Evolutionary conservation across 2,113 vertebrate species (phyloP).

Genomic region (Microcebus ravelobensis): DNA sequence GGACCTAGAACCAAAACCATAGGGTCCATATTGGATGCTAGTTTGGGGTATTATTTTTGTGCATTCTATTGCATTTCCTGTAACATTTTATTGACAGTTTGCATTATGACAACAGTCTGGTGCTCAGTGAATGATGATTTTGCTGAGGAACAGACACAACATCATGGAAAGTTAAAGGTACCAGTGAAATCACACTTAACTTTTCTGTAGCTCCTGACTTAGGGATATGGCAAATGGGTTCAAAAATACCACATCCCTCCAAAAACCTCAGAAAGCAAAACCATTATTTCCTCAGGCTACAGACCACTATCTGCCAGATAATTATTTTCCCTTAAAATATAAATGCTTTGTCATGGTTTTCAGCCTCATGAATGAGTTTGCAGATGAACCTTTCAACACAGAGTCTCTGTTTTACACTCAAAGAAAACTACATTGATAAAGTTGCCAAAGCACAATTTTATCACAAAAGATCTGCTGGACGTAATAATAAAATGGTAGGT

Average conservation of each 20-base stretch:
- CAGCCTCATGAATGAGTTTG: not conserved
- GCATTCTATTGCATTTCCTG: not conserved
- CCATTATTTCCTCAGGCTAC: not conserved
- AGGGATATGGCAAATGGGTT: not conserved
- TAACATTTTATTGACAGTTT: not conserved
- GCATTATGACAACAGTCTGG: not conserved
- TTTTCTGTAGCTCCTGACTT: not conserved
- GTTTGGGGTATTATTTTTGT: not conserved
- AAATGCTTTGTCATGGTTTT: not conserved
- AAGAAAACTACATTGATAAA: not conserved
- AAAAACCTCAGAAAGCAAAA: constrained; percentile 32
- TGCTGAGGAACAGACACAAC: not conserved
- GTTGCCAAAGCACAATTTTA: not conserved
- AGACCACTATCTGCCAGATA: not conserved
- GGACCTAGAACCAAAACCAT: not conserved
- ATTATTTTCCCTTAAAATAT: constrained; percentile 16
- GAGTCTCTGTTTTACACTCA: not conserved
- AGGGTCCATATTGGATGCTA: not conserved
- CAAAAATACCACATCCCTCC: not conserved
- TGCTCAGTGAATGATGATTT: not conserved
- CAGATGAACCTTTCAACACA: not conserved
- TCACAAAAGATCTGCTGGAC: not conserved
- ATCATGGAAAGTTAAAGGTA: not conserved
- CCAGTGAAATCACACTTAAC: not conserved
- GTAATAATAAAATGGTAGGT: not conserved